Conservation (phyloP, 2,113 vertebrate species). For the Phaetusa simplex region DNA sequence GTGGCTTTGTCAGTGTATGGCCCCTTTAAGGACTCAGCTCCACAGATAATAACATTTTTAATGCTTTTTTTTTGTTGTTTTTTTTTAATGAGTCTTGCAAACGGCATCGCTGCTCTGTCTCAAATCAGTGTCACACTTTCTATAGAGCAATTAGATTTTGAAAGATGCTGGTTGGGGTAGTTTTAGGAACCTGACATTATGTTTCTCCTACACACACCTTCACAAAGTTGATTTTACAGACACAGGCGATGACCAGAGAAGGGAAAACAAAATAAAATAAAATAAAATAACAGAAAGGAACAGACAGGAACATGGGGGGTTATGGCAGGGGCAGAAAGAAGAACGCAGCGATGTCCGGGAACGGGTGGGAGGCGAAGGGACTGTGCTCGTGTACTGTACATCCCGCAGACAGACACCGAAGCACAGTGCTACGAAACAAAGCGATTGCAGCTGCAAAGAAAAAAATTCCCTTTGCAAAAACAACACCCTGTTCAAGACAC, state of each 20-base stretch:
- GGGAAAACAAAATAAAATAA: not conserved
- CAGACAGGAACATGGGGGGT: fast-evolving
- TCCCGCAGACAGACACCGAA: not conserved
- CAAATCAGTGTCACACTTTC: not conserved
- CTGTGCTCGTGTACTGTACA: not conserved
- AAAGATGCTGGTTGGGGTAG: not conserved
- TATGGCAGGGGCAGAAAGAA: not conserved
- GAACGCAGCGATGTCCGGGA: not conserved
- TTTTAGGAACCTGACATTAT: not conserved
- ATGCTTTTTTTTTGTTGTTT: too few species aligned
- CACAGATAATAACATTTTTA: not conserved
- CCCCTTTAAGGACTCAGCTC: not conserved
- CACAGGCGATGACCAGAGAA: not conserved
- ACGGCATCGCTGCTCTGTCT: not conserved
- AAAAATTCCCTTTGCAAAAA: not conserved
- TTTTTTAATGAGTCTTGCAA: not conserved
- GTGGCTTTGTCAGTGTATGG: fast-evolving
- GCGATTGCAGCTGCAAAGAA: not conserved
- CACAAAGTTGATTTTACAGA: not conserved
- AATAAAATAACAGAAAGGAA: not conserved
- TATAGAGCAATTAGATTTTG: not conserved
- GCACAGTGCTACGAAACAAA: not conserved
- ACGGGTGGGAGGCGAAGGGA: not conserved
- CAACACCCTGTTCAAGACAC: fast-evolving
- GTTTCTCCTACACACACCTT: not conserved